Conservation (phyloP, 2,888 invertebrate genomes). For the Heterodera filipjevi region DNA sequence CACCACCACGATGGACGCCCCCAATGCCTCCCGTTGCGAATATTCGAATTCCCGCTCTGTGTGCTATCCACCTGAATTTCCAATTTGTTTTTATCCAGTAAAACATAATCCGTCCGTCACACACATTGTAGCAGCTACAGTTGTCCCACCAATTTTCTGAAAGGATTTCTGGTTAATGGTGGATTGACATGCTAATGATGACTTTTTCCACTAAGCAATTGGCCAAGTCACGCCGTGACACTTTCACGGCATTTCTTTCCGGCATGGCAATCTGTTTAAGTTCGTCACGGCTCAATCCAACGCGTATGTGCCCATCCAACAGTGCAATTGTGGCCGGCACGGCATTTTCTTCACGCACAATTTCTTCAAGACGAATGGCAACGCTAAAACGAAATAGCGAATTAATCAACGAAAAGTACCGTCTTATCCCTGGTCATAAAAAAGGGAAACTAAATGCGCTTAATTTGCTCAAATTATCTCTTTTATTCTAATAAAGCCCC, state of each 20-base stretch:
- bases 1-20: constrained; percentile 92
- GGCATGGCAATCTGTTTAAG: constrained; percentile 74
- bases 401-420: too few relatives aligned
- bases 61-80: constrained; percentile 73
- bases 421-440: too few relatives aligned
- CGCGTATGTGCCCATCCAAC: constrained; percentile 73
- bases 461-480: too few relatives aligned
- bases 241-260: constrained; percentile 73
- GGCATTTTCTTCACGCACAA: constrained; percentile 74
- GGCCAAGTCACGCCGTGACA: constrained; percentile 74
- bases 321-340: constrained; percentile 91
- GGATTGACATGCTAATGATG: neutral
- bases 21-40: constrained; percentile 93
- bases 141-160: constrained; percentile 82
- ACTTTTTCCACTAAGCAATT: constrained; percentile 45
- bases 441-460: too few relatives aligned
- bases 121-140: constrained; percentile 87
- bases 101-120: constrained; percentile 39
- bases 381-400: constrained; percentile 72
- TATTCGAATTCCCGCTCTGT: constrained; percentile 80
- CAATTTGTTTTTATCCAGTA: neutral
- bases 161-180: neutral
- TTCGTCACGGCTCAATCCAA: constrained; percentile 72
- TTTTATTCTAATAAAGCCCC: too few relatives aligned
- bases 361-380: constrained; percentile 79